phyloP scores from a whole-genome alignment of 2,888 invertebrate genomes.

The Stratiomys singularior region DNA sequence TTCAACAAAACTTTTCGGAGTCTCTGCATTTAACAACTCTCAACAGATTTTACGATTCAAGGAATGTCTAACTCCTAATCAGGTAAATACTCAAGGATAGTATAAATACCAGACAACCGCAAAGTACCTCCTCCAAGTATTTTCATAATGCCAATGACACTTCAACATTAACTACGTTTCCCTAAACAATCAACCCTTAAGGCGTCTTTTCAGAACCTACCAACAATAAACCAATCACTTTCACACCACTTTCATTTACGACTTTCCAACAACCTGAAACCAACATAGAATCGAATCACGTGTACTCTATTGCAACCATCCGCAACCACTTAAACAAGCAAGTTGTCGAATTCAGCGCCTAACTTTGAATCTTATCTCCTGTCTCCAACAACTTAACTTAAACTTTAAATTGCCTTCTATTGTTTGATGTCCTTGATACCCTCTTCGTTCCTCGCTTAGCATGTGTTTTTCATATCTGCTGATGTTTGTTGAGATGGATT shows the following conservation, averaged over 20 bases:
- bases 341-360: background rate
- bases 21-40: too few relatives aligned
- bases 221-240: conserved; percentile 11
- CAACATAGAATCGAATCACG: background rate
- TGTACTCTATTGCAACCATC: background rate
- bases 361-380: conserved; percentile 3
- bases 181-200: background rate
- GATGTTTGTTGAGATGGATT: conserved; percentile 25
- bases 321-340: background rate
- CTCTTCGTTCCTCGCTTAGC: background rate
- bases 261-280: background rate
- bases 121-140: too few relatives aligned
- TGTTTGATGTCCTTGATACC: conserved; percentile 16
- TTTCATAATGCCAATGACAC: too few relatives aligned
- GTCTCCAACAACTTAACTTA: background rate
- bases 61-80: too few relatives aligned
- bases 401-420: conserved; percentile 36
- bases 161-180: too few relatives aligned
- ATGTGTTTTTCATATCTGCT: conserved; percentile 15
- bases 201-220: background rate
- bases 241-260: conserved; percentile 17
- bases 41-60: too few relatives aligned
- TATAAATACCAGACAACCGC: too few relatives aligned
- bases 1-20: too few relatives aligned
- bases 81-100: too few relatives aligned